Evolutionary conservation across 2,888 invertebrate genomes (phyloP).

Genomic region (Apotomis capreana): DNA sequence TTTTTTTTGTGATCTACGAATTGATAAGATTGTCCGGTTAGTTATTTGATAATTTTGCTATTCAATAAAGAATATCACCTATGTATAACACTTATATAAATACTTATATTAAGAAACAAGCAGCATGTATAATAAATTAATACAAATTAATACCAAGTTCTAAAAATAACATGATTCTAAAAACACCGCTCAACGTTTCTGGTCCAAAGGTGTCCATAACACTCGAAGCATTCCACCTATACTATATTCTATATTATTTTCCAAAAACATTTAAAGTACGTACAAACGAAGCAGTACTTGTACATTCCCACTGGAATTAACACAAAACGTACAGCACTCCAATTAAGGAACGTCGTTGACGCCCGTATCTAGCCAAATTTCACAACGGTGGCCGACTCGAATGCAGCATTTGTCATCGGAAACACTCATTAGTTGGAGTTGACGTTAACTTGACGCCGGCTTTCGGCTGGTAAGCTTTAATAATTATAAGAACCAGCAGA

Average conservation of each 20-base stretch:
- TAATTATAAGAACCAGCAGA: constrained; percentile 75
- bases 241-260: neutral
- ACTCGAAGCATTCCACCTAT: neutral
- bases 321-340: constrained; percentile 38
- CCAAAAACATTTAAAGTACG: constrained; percentile 15
- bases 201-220: too few species aligned
- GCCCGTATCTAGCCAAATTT: constrained; percentile 63
- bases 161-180: too few species aligned
- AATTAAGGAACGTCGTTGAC: constrained; percentile 46
- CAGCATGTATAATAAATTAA: too few species aligned
- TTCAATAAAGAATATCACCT: too few species aligned
- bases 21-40: too few species aligned
- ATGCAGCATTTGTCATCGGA: constrained; percentile 77
- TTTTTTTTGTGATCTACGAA: too few species aligned
- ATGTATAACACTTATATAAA: too few species aligned
- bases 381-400: constrained; percentile 57
- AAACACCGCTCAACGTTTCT: too few species aligned
- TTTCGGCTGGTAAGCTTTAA: constrained; percentile 73
- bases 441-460: constrained; percentile 79
- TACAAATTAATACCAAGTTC: too few species aligned
- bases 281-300: constrained; percentile 28
- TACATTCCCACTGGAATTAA: constrained; percentile 40
- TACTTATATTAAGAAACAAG: too few species aligned
- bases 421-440: constrained; percentile 78
- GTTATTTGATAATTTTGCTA: too few species aligned